phyloP scores from a whole-genome alignment of 2,888 invertebrate genomes.

The Carcina quercana region DNA sequence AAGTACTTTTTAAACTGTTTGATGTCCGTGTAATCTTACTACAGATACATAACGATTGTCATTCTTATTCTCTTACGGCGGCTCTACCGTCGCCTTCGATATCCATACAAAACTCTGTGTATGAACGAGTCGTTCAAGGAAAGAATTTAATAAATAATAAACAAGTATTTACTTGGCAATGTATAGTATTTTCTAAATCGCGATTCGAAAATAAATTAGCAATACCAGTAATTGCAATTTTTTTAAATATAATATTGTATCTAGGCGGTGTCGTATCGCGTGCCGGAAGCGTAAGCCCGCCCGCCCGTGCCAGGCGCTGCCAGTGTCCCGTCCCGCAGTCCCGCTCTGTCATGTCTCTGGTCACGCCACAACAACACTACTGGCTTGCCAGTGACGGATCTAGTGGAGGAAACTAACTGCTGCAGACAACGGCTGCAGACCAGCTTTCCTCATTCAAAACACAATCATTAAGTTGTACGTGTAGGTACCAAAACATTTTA shows the following conservation, averaged over 20 bases:
- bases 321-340: slow-evolving; percentile 37
- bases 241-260: slow-evolving; percentile 37
- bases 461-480: neutral
- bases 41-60: too few species aligned
- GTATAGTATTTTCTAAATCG: slow-evolving; percentile 6
- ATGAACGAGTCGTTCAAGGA: too few species aligned
- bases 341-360: slow-evolving; percentile 56
- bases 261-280: slow-evolving; percentile 47
- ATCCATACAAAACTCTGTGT: too few species aligned
- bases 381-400: slow-evolving; percentile 19
- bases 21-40: too few species aligned
- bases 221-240: slow-evolving; percentile 31
- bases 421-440: neutral
- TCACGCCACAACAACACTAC: slow-evolving; percentile 43
- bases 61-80: too few species aligned
- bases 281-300: slow-evolving; percentile 43
- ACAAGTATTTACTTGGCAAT: too few species aligned
- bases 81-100: too few species aligned
- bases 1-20: too few species aligned
- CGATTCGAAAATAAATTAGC: too few species aligned
- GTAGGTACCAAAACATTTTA: too few species aligned
- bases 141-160: too few species aligned
- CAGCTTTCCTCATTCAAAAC: neutral
- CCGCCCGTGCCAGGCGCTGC: slow-evolving; percentile 48
- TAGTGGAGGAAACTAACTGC: slow-evolving; percentile 1